Base-by-base conservation (phyloP, 37 sponge, comb jelly and placozoan genomes). In the Crambe crambe region DNA sequence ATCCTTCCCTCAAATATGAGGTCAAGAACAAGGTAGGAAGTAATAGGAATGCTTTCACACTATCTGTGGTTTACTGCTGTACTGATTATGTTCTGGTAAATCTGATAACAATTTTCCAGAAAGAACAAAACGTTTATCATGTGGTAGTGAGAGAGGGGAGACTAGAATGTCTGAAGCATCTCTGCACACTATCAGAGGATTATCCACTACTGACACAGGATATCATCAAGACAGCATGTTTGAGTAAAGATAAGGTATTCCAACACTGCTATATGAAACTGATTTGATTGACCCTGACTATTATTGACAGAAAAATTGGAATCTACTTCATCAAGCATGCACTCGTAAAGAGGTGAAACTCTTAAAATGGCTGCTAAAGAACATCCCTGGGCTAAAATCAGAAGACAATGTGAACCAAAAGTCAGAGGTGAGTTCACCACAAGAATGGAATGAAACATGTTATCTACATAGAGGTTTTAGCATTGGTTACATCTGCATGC, bases 321-420 rank as follows among this genome's bases (percentile, higher is more conserved):
- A 51, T 74, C 42, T 74, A 37, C 75, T 83, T 26, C 84, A 84
- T 69, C 42, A 65, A 68, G 77, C 39, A 3, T 84, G 70, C 56
- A 31, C 56, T 72, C 20, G 36, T 3, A 41, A 38, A n/a, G 75
- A 41, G 38, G 20, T 56, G 31, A 58, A 39, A 4, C 20, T 68
- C 0, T 18, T 76, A 22, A 25, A 75, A 36, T 84, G 84, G 84
- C 42, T 84, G 32, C 18, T 75, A 31, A 42, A 59, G 18, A 70
- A 37, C 35, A 36, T 70, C n/a, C 34, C 56, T 5, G 42, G 34
- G 26, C 54, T 74, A 21, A 30, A 47, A 18, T 22, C 4, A 21
- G 32, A 10, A 2, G 54, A 72, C 3, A 2, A 42, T 25, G 42
- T 71, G 20, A 82, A 82, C 29, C 37, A 34, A 3, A 73, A 73